phyloP scores from a whole-genome alignment of 2,113 vertebrate genomes.

The Larimichthys crocea region DNA sequence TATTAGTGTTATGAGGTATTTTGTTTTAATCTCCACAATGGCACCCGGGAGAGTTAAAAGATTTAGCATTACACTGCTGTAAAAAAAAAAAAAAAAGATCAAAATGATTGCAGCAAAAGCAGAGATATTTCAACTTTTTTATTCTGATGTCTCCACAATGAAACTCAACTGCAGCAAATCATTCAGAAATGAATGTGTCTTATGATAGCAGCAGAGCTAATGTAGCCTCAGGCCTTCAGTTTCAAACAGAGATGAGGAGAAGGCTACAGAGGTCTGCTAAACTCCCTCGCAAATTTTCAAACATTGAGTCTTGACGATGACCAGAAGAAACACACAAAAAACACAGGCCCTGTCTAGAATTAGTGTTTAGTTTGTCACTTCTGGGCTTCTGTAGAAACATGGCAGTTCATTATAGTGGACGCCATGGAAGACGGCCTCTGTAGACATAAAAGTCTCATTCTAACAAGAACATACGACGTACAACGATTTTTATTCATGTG shows the following conservation, averaged over 20 bases:
- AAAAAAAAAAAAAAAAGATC: neutral
- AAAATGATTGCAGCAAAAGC: neutral
- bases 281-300: neutral
- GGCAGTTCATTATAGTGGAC: too few species aligned
- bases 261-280: neutral
- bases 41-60: neutral
- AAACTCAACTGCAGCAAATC: neutral
- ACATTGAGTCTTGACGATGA: too few species aligned
- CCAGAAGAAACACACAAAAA: too few species aligned
- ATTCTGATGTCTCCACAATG: neutral
- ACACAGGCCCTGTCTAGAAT: too few species aligned
- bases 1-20: neutral
- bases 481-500: too few species aligned
- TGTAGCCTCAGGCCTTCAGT: neutral
- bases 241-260: neutral
- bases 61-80: neutral
- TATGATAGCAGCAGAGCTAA: neutral
- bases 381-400: too few species aligned
- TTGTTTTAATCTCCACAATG: neutral
- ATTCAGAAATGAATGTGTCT: neutral
- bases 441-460: too few species aligned
- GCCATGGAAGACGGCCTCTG: too few species aligned
- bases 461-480: too few species aligned
- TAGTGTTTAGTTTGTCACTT: too few species aligned
- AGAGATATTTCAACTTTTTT: neutral